A percentile compares a stretch with the other conserved stretches of the same genome.
Evolutionary conservation across 2,113 vertebrate species (phyloP).

Genomic region (Hipposideros armiger): DNA sequence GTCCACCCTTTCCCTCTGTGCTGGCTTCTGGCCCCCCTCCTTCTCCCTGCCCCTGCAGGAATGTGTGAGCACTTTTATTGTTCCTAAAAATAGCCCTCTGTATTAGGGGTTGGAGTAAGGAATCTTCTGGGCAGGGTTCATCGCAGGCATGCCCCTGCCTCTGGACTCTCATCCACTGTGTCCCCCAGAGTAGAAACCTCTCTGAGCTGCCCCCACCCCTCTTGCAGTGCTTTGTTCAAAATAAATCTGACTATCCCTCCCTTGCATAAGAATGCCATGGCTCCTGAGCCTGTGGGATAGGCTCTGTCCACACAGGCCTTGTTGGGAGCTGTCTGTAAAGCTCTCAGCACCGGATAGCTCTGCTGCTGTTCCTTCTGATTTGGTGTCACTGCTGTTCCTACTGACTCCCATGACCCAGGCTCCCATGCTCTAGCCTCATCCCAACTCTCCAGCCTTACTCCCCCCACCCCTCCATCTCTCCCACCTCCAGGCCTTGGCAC

Average conservation of each 20-base stretch:
- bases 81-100: constrained; percentile 78
- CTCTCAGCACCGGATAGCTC: not conserved
- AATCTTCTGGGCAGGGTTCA: constrained; percentile 53
- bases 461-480: too few relatives aligned
- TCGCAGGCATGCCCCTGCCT: constrained; percentile 42
- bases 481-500: not conserved
- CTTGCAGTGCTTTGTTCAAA: not conserved
- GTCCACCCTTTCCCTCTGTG: not conserved
- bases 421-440: not conserved
- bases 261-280: not conserved
- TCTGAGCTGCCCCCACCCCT: not conserved
- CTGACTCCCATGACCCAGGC: not conserved
- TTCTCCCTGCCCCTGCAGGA: constrained; percentile 60
- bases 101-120: constrained; percentile 49
- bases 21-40: not conserved
- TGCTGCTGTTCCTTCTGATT: not conserved
- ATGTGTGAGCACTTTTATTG: constrained; percentile 72
- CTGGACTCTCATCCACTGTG: not conserved
- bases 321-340: not conserved
- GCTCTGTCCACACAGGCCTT: not conserved
- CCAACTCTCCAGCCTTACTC: not conserved
- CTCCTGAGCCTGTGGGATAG: not conserved
- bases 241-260: not conserved
- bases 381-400: too few relatives aligned
- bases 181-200: not conserved